Evolutionary conservation across 2,797 vertebrate genomes (phyloP), one percentile per base, ranked within the genome.

Genomic region (Ficedula albicollis): DNA sequence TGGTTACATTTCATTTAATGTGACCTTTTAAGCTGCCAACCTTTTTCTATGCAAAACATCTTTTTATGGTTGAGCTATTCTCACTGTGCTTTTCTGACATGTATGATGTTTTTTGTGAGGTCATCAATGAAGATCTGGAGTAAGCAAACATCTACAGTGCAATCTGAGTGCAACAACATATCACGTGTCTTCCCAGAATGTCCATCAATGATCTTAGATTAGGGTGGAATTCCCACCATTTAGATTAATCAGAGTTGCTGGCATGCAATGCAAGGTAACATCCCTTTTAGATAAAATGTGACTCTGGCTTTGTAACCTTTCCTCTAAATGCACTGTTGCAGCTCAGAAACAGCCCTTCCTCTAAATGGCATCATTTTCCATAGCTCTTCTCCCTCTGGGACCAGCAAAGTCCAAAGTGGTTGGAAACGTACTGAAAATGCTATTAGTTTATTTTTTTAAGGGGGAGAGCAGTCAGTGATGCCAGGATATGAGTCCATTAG

Each of bases 21-120:
- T 94, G 86, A 88, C 81, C 72, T 93, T 89, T 90, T 54, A 82
- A 84, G 72, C 54, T 83, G 84, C 92, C 92, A 95, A 70, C 27
- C 34, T 87, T 93, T 90, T 87, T 56, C 25, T 59, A 26, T n/a
- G 34, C 46, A 88, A 91, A 94, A 38, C 27, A 32, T 87, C 49
- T 74, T 94, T 72, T 46, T 55, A 19, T 27, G 29, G 12, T 27
- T 34, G 43, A 89, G 19, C 43, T 81, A 13, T 58, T 93, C 64
- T 89, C 23, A 54, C 7, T 68, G n/a, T 78, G 51, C 27, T 90
- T 86, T 90, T 88, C 58, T 73, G 34, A 59, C 26, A 36, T 19
- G 13, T 52, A 29, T 13, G 62, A 78, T 19, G 9, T 15, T 93
- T 89, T 69, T 87, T 75, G 56, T 17, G 39, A 93, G 54, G 54